These are phyloP conservation scores for Hypsopygia costalis DNA, from an alignment of 2,888 invertebrate species.

Conservation along the genomic window DNA sequence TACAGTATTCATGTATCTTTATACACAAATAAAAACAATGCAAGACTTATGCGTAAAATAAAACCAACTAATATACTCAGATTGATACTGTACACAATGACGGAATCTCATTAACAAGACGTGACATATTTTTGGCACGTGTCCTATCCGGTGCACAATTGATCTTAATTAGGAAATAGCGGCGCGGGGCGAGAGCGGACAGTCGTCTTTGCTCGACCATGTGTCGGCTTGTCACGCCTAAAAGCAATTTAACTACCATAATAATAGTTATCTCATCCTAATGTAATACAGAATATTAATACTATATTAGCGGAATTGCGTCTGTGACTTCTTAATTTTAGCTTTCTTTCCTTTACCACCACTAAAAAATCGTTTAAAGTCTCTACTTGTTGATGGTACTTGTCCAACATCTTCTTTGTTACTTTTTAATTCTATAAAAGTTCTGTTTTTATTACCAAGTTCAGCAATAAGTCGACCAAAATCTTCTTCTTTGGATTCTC, in stretches of 20 bases:
- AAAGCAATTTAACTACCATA: not conserved
- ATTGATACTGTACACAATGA: constrained; percentile 26
- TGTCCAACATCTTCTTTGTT: not conserved
- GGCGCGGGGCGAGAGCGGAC: constrained; percentile 48
- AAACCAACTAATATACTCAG: too few relatives aligned
- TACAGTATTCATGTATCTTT: too few relatives aligned
- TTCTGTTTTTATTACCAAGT: not conserved
- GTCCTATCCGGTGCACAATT: constrained; percentile 76
- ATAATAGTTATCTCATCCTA: not conserved
- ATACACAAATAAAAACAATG: too few relatives aligned
- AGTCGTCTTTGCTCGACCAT: constrained; percentile 27
- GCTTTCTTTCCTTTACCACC: constrained; percentile 37
- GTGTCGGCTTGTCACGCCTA: constrained; percentile 12
- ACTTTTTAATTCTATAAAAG: not conserved
- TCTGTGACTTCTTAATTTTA: constrained; percentile 34
- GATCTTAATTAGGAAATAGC: constrained; percentile 77
- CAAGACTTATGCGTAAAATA: too few relatives aligned
- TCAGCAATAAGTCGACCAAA: constrained; percentile 7
- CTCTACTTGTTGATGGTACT: constrained; percentile 27
- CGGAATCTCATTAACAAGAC: constrained; percentile 54
- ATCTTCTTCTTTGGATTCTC: constrained; percentile 16
- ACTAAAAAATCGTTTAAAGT: constrained; percentile 49
- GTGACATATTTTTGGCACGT: constrained; percentile 75
- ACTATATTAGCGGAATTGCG: constrained; percentile 13
- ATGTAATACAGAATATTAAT: too few relatives aligned